These are phyloP conservation scores for Schizopygopsis pylzovi DNA, from an alignment of 2,797 vertebrate species.

Conservation along the genomic window DNA sequence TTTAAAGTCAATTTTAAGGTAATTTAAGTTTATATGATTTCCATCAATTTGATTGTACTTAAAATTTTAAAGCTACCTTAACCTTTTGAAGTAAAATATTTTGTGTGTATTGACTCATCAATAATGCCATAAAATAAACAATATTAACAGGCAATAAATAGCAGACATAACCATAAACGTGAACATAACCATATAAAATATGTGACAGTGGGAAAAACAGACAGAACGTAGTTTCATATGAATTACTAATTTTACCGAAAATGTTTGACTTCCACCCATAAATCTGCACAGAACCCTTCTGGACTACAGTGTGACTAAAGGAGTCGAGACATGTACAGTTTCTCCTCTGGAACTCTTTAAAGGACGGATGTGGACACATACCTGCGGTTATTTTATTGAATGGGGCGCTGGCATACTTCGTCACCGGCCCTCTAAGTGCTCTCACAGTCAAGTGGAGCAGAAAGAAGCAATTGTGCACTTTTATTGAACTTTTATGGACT, in stretches of 20 bases:
- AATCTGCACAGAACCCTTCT: background rate
- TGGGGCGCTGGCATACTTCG: background rate
- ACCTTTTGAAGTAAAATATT: background rate
- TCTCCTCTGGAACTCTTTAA: conserved; percentile 59
- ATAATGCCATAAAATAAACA: background rate
- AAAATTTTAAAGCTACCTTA: background rate
- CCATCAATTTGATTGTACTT: background rate
- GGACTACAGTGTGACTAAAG: conserved; percentile 58
- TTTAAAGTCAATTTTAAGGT: no score
- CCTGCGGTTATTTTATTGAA: conserved; percentile 61
- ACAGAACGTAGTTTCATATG: background rate
- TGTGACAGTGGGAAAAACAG: background rate
- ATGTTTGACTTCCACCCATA: background rate
- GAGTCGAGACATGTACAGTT: conserved; percentile 66
- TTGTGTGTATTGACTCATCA: background rate
- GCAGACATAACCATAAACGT: background rate
- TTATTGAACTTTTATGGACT: conserved; percentile 76
- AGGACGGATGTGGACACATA: conserved; percentile 66
- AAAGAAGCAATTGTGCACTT: conserved; percentile 68
- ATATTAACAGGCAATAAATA: background rate
- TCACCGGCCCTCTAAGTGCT: conserved; percentile 45
- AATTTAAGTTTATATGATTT: background rate
- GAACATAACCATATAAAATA: background rate
- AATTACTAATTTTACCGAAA: background rate
- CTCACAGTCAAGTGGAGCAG: conserved; percentile 46